A percentile compares a stretch with the other conserved stretches of the same genome.
These are phyloP conservation scores for Anableps anableps DNA, from an alignment of 2,797 vertebrate genomes.

Conservation along the genomic window DNA sequence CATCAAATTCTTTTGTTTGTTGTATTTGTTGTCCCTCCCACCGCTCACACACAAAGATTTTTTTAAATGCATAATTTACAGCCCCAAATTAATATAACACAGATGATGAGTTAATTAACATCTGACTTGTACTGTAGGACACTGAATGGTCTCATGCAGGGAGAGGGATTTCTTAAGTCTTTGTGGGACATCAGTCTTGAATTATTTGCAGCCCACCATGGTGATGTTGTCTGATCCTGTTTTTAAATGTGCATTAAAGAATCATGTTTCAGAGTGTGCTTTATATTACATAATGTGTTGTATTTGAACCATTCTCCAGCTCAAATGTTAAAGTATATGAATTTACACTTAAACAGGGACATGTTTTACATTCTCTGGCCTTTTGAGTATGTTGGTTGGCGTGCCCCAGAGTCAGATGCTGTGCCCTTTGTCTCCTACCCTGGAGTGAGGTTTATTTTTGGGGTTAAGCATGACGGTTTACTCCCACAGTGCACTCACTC, in stretches of 20 bases:
- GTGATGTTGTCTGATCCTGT: neutral
- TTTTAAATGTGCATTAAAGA: neutral
- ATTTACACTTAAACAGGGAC: neutral
- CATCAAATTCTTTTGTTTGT: neutral
- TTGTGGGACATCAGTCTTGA: neutral
- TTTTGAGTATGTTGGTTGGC: constrained; percentile 5
- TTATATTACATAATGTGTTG: neutral
- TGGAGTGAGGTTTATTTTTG: constrained; percentile 57
- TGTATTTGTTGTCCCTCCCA: neutral
- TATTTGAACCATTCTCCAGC: neutral
- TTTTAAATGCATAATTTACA: neutral
- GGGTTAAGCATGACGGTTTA: constrained; percentile 33
- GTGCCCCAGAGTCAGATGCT: constrained; percentile 9
- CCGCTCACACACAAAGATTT: neutral
- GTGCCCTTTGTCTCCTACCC: constrained; percentile 53
- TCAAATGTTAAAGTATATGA: neutral
- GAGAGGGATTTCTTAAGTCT: neutral
- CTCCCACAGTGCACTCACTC: constrained; percentile 36
- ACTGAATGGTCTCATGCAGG: neutral
- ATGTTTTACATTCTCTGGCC: constrained; percentile 4
- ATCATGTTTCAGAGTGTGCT: neutral
- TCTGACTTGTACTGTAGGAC: neutral
- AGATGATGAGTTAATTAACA: neutral
- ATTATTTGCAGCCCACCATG: neutral
- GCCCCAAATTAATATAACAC: neutral